Evolutionary conservation across 2,888 invertebrate genomes (phyloP), one percentile per base, ranked within the genome.

Genomic region (Drosophila cognata): DNA sequence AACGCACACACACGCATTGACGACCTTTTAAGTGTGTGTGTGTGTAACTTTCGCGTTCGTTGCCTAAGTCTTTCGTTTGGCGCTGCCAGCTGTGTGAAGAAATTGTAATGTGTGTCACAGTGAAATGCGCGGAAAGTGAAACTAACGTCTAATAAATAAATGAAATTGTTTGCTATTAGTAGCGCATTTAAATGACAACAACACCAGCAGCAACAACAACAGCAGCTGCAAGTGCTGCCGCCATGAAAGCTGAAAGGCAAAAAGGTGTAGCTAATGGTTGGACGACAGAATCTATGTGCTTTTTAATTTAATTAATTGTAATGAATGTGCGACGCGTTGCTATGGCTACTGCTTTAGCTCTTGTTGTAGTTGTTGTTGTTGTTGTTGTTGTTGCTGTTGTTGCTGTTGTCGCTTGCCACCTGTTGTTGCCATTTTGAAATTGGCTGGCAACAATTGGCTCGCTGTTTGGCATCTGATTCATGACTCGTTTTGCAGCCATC

Each of bases 131-230:
- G 64, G 79, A 84, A 84, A 85, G 84, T 85, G 84, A 85, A 85
- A 85, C 88, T 85, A 84, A 71, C 77, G 67, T 77, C 79, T 82
- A 88, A 85, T 85, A 85, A 85, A 85, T 85, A 88, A 85, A 85
- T 85, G 81, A 85, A 88, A 85, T 88, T 85, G 81, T 88, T 85
- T 83, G 83, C 83, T 74, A 85, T 85, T 88, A 85, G 77, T 65
- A 82, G 74, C 85, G 88, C 85, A 85, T 88, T 88, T 85, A 85
- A 84, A 85, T 85, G 85, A 74, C 82, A 66, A 56, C 71, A 66
- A 52, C 63, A 76, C 29, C 55, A 53, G 28, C 63, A 60, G 4
- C 65, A 58, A 16, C 61, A 61, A 13, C 38, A 36, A 7, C 48
- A 63, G n/a, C 55, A 38, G 10, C 38, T 38, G 52, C 43, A 43